Evolutionary conservation across 2,797 vertebrate genomes (phyloP).

Genomic region (Amblyraja radiata): DNA sequence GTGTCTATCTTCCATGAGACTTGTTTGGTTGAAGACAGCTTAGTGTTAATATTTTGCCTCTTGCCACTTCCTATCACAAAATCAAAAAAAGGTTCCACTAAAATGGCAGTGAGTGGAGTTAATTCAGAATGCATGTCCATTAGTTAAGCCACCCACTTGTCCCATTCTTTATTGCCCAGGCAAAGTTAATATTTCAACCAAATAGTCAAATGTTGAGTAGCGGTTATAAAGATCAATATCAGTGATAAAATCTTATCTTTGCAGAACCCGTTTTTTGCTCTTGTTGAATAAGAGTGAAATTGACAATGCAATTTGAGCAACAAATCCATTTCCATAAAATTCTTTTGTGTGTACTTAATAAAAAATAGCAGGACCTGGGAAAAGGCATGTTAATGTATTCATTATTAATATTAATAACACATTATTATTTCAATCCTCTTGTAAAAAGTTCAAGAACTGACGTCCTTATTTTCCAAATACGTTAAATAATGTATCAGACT

Average conservation of each 20-base stretch:
- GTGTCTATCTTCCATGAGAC: not conserved
- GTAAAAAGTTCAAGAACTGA: not conserved
- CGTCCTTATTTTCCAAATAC: not conserved
- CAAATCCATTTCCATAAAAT: not conserved
- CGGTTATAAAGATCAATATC: not conserved
- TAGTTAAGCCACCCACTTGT: not conserved
- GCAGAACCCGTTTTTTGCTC: not conserved
- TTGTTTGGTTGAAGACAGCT: not conserved
- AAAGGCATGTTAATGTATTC: not conserved
- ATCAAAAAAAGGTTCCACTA: too few species aligned
- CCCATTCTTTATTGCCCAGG: not conserved
- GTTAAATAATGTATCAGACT: not conserved
- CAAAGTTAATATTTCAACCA: not conserved
- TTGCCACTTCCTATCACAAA: not conserved
- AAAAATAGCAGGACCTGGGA: not conserved
- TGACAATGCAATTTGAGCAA: not conserved
- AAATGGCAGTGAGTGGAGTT: not conserved
- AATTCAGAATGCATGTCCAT: not conserved
- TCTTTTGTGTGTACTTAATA: not conserved
- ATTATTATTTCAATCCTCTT: not conserved
- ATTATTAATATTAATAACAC: constrained; percentile 29
- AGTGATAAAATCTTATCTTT: not conserved
- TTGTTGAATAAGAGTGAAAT: not conserved
- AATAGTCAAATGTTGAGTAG: not conserved
- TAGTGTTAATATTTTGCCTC: not conserved